Evolutionary conservation across 1,140 invertebrate genomes (phyloP).

Genomic region (Ostrea denselamellosa): DNA sequence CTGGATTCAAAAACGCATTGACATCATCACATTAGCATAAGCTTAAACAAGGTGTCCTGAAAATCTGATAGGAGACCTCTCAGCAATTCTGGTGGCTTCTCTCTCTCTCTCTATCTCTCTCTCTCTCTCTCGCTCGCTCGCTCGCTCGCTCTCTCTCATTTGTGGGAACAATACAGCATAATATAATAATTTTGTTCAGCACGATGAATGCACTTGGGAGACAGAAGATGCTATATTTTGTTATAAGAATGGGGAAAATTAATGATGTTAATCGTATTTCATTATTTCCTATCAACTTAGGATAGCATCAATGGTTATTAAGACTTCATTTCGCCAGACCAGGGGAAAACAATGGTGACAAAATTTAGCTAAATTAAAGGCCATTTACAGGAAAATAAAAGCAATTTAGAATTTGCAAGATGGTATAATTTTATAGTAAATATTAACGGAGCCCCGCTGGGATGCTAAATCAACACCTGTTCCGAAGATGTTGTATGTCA

Average conservation of each 20-base stretch:
- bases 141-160: not conserved
- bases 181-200: conserved; percentile 15
- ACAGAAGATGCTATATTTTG: not conserved
- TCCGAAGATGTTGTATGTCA: not conserved
- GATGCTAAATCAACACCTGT: conserved; percentile 24
- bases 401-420: conserved; percentile 28
- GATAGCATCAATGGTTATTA: conserved; percentile 16
- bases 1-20: not conserved
- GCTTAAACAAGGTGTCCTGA: not conserved
- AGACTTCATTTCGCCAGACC: conserved; percentile 31
- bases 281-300: conserved; percentile 14
- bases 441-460: conserved; percentile 4
- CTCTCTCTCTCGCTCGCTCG: conserved; percentile 5
- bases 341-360: conserved; percentile 5
- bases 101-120: not conserved
- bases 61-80: not conserved
- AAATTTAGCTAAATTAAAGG: conserved; percentile 11
- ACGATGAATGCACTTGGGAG: not conserved
- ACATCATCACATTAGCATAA: not conserved
- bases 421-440: conserved; percentile 38
- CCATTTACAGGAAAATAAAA: conserved; percentile 32
- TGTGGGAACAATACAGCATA: not conserved
- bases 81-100: not conserved
- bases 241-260: conserved; percentile 26
- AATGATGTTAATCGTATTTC: conserved; percentile 32